phyloP scores from a whole-genome alignment of 2,888 invertebrate species.

The Callosobruchus maculatus region DNA sequence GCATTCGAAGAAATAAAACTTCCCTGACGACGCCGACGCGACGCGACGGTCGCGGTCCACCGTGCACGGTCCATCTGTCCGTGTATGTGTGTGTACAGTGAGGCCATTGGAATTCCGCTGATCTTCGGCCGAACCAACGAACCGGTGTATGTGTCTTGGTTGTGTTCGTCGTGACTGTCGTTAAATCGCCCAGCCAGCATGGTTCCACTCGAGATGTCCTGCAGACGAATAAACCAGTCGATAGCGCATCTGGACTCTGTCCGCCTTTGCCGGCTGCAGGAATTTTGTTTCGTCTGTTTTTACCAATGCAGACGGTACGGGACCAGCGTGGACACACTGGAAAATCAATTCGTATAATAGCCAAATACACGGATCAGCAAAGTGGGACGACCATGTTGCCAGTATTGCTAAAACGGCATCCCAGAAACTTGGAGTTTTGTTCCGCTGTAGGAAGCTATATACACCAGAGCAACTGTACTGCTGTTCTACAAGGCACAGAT shows the following conservation, averaged over 20 bases:
- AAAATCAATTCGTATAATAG: too few relatives aligned
- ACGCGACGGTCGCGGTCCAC: background rate
- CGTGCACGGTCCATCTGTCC: background rate
- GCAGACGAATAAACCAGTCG: constrained; percentile 18
- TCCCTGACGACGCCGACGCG: too few relatives aligned
- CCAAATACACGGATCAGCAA: too few relatives aligned
- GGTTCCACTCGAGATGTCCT: constrained; percentile 22
- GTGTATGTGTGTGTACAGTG: background rate
- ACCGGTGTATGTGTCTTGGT: background rate
- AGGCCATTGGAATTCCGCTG: background rate
- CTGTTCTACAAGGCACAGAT: too few relatives aligned
- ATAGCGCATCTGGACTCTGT: constrained; percentile 18
- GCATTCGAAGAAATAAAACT: background rate
- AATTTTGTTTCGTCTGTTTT: background rate
- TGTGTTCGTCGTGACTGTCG: constrained; percentile 19
- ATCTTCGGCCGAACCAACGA: background rate
- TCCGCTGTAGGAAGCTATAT: too few relatives aligned
- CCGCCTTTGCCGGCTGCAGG: constrained; percentile 14
- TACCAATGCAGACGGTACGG: background rate
- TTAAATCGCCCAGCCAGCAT: constrained; percentile 26
- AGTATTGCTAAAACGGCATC: too few relatives aligned
- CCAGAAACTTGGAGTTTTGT: too few relatives aligned
- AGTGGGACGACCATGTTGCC: too few relatives aligned
- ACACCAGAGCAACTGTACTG: too few relatives aligned
- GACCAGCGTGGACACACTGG: too few relatives aligned